Evolutionary conservation across 2,797 vertebrate species (phyloP).

Genomic region (Delichon dasypus): DNA sequence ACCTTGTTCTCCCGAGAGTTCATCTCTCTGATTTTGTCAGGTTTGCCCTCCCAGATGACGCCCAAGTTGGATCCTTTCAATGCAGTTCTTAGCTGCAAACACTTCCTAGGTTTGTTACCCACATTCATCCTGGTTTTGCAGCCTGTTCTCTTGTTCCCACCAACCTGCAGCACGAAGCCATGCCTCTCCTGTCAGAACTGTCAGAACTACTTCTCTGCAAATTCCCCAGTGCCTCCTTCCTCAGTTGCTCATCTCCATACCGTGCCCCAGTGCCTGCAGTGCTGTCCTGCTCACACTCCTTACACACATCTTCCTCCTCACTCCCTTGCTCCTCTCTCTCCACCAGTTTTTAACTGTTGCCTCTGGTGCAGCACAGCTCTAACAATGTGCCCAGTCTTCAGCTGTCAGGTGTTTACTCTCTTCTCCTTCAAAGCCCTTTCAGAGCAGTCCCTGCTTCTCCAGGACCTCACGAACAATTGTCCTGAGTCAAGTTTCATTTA

Average conservation of each 20-base stretch:
- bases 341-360: neutral
- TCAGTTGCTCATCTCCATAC: neutral
- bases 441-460: neutral
- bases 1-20: neutral
- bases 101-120: neutral
- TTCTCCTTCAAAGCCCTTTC: neutral
- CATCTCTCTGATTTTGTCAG: neutral
- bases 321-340: neutral
- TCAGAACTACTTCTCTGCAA: neutral
- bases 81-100: neutral
- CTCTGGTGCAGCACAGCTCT: neutral
- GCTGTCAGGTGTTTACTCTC: neutral
- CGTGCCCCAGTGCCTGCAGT: accelerated
- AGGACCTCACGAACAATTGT: neutral
- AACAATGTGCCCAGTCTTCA: neutral
- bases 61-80: neutral
- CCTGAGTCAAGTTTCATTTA: neutral
- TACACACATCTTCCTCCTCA: neutral
- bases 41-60: neutral
- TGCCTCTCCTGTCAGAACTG: neutral
- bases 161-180: neutral
- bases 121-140: neutral
- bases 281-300: neutral
- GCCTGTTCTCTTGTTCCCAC: neutral
- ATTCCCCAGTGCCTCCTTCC: neutral